Conservation (phyloP, 2,888 invertebrate genomes). For the Drosophila atripex region DNA sequence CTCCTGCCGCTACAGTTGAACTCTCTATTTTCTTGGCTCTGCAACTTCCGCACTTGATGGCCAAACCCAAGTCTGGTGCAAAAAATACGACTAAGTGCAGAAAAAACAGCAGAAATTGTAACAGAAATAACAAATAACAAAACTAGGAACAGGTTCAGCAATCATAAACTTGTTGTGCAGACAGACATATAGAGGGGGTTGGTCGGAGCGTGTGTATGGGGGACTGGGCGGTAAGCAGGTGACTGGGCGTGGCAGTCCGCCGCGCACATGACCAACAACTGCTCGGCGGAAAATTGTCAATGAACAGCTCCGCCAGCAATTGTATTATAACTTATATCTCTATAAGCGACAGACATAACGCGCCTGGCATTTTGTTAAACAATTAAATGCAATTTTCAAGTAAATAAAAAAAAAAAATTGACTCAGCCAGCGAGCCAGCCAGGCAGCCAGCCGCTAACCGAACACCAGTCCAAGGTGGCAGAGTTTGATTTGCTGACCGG, state of each 20-base stretch:
- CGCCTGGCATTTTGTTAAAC: constrained; percentile 71
- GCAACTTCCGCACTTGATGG: constrained; percentile 73
- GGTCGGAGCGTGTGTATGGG: neutral
- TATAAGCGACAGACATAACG: constrained; percentile 46
- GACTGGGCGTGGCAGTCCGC: constrained; percentile 7
- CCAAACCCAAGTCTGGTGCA: constrained; percentile 55
- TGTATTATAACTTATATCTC: constrained; percentile 47
- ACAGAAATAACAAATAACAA: constrained; percentile 68
- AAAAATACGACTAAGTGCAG: neutral
- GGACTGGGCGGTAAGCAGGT: constrained; percentile 27
- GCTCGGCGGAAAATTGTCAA: constrained; percentile 62
- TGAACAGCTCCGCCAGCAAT: constrained; percentile 52
- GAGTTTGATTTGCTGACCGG: constrained; percentile 46
- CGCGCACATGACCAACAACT: constrained; percentile 35
- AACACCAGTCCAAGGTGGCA: constrained; percentile 48
- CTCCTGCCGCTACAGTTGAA: constrained; percentile 9
- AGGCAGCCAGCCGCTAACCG: constrained; percentile 32
- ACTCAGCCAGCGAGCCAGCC: constrained; percentile 58
- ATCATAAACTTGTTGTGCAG: constrained; percentile 80
- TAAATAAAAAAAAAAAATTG: constrained; percentile 58
- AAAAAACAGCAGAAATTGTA: constrained; percentile 59
- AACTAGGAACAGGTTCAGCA: constrained; percentile 74
- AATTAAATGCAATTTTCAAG: constrained; percentile 75
- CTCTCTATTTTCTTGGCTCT: constrained; percentile 33
- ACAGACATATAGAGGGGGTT: constrained; percentile 47